Evolutionary conservation across 2,113 vertebrate genomes (phyloP).

Genomic region (Dascyllus trimaculatus): DNA sequence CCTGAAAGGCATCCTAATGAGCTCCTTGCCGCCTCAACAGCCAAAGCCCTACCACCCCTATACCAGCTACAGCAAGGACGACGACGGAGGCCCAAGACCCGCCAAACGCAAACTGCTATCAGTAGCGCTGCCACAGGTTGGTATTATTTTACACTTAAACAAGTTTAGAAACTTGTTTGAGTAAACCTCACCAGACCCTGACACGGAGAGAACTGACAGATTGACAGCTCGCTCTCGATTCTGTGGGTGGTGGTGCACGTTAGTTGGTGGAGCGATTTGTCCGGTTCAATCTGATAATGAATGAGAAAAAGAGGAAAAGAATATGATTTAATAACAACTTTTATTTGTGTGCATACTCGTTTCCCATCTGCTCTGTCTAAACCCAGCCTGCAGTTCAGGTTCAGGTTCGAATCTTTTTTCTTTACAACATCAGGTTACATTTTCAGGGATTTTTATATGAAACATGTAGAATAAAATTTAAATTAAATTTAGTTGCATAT

Average conservation of each 20-base stretch:
- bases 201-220: conserved; percentile 27
- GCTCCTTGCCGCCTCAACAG: conserved; percentile 43
- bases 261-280: conserved; percentile 29
- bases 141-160: neutral
- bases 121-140: conserved; percentile 64
- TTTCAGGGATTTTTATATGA: too few relatives aligned
- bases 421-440: too few relatives aligned
- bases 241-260: conserved; percentile 50
- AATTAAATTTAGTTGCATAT: too few relatives aligned
- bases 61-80: conserved; percentile 44
- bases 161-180: neutral
- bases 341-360: too few relatives aligned
- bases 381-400: too few relatives aligned
- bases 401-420: too few relatives aligned
- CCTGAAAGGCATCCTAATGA: conserved; percentile 72
- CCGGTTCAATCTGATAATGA: neutral
- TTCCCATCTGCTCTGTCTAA: too few relatives aligned
- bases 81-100: conserved; percentile 41
- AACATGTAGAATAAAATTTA: too few relatives aligned
- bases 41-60: conserved; percentile 62
- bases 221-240: conserved; percentile 16
- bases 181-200: conserved; percentile 13
- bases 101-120: conserved; percentile 61
- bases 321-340: too few relatives aligned
- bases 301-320: too few relatives aligned